Percentiles rank a stretch among this genome's conserved stretches.
Evolutionary conservation across 2,888 invertebrate species (phyloP).

Genomic region (Volucella inflata): DNA sequence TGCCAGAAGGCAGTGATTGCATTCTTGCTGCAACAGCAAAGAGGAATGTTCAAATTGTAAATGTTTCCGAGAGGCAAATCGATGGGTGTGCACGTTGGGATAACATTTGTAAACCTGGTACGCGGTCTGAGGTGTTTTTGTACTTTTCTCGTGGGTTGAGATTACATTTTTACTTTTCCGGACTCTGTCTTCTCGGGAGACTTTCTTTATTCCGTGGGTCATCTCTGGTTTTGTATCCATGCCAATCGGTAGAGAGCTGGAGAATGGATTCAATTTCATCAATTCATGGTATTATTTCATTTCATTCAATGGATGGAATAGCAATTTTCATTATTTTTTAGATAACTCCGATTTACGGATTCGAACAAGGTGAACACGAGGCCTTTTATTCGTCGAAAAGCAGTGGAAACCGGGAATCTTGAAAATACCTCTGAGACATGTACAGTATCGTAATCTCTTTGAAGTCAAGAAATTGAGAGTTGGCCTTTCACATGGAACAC

Average conservation of each 20-base stretch:
- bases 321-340: too few species aligned
- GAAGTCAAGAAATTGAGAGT: too few species aligned
- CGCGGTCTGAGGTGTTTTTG: slow-evolving; percentile 17
- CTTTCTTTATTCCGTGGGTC: not conserved
- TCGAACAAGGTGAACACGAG: too few species aligned
- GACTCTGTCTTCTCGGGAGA: not conserved
- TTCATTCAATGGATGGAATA: too few species aligned
- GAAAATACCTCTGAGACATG: too few species aligned
- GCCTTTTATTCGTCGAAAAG: too few species aligned
- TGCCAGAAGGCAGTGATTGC: slow-evolving; percentile 55
- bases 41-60: slow-evolving; percentile 43
- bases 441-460: too few species aligned
- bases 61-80: slow-evolving; percentile 58
- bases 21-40: slow-evolving; percentile 58
- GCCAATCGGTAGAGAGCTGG: too few species aligned
- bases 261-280: not conserved
- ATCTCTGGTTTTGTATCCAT: not conserved
- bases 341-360: too few species aligned
- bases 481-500: too few species aligned
- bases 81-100: slow-evolving; percentile 54
- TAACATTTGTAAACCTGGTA: slow-evolving; percentile 54
- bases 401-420: too few species aligned
- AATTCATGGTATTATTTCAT: too few species aligned
- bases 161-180: not conserved
- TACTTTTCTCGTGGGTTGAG: slow-evolving; percentile 7